phyloP scores from a whole-genome alignment of 2,113 vertebrate genomes.

The Oxyruncus cristatus region DNA sequence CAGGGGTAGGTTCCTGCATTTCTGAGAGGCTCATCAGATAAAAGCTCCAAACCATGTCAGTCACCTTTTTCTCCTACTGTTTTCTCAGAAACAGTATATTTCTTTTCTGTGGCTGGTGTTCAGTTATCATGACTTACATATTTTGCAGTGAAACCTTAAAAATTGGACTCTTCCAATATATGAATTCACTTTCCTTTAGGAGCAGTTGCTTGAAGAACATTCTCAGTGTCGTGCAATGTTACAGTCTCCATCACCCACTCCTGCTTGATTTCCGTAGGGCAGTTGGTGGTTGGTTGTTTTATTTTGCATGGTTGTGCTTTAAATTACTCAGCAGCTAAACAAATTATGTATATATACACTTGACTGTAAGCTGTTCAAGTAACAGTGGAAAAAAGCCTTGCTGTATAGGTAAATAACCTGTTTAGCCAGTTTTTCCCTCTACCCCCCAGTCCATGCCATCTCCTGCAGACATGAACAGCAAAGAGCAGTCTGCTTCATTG shows the following conservation, averaged over 20 bases:
- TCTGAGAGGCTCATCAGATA: not conserved
- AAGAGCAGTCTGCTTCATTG: not conserved
- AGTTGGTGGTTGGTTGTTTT: not conserved
- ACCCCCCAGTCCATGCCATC: accelerated
- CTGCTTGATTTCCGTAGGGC: not conserved
- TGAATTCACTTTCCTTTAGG: not conserved
- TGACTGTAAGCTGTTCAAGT: not conserved
- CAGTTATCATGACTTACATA: accelerated
- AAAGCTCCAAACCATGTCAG: not conserved
- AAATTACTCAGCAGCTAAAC: not conserved
- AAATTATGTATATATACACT: not conserved
- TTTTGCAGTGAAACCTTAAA: not conserved
- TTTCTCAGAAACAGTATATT: not conserved
- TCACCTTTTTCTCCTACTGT: not conserved
- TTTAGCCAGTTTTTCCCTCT: not conserved
- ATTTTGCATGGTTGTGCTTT: not conserved
- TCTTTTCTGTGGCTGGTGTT: not conserved
- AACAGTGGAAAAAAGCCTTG: not conserved
- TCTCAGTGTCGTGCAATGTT: not conserved
- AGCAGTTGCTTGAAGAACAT: not conserved
- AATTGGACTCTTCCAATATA: not conserved
- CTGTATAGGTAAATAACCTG: not conserved
- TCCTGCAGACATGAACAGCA: accelerated
- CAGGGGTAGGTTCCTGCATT: not conserved
- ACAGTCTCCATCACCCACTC: not conserved